phyloP scores from a whole-genome alignment of 2,797 vertebrate species.

The Buphagus erythrorhynchus region DNA sequence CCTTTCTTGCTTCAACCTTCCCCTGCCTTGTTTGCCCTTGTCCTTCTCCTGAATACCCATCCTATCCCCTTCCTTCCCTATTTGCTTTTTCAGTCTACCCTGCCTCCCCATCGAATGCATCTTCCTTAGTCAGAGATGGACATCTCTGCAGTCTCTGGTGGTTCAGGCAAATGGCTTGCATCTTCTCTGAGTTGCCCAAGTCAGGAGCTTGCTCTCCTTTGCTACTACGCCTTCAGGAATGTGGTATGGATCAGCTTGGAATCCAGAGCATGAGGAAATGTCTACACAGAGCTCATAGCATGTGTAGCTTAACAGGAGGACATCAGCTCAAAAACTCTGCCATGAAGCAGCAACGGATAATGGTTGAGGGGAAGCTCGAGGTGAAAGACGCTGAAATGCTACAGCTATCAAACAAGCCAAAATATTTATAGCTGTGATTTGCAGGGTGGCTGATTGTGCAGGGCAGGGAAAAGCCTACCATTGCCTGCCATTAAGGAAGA shows the following conservation, averaged over 20 bases:
- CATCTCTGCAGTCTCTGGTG: neutral
- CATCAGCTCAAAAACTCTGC: neutral
- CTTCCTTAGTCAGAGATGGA: neutral
- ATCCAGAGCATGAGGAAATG: neutral
- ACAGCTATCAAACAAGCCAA: neutral
- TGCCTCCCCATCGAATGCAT: neutral
- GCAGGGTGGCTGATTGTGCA: neutral
- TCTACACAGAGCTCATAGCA: neutral
- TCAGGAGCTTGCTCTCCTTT: neutral
- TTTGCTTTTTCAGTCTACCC: neutral
- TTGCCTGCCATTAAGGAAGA: conserved; percentile 31
- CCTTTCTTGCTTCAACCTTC: neutral
- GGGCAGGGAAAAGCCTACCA: neutral
- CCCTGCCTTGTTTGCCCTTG: neutral
- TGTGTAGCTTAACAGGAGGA: neutral
- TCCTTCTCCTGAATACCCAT: neutral
- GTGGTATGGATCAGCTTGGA: neutral
- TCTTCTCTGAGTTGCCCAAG: neutral
- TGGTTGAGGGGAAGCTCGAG: neutral
- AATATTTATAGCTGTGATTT: conserved; percentile 35
- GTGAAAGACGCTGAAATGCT: neutral
- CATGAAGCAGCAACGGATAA: neutral
- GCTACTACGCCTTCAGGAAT: neutral
- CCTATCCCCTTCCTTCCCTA: neutral
- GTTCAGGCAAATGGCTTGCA: neutral